Conservation (phyloP, 2,888 invertebrate species). For the Danaus chrysippus region DNA sequence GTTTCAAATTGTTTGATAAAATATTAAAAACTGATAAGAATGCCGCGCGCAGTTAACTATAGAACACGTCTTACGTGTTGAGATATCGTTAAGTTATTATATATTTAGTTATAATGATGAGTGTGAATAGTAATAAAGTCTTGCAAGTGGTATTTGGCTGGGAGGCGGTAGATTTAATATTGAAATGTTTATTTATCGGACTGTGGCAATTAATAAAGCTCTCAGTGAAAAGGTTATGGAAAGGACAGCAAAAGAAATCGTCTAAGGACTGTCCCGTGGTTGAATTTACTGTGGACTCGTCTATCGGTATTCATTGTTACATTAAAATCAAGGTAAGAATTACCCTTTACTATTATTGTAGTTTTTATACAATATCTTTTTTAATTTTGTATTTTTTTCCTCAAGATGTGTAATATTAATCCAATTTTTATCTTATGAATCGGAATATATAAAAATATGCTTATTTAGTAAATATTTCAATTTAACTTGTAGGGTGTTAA, state of each 20-base stretch:
- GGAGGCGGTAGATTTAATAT: constrained; percentile 58
- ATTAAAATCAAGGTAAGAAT: constrained; percentile 67
- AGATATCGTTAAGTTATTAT: constrained; percentile 24
- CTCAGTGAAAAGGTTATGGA: constrained; percentile 61
- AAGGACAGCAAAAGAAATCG: constrained; percentile 58
- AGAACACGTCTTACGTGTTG: constrained; percentile 41
- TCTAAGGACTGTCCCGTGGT: constrained; percentile 46
- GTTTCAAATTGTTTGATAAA: constrained; percentile 18
- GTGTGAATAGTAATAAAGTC: constrained; percentile 50
- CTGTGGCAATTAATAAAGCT: constrained; percentile 63
- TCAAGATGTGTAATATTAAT: background rate
- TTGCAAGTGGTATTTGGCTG: constrained; percentile 61
- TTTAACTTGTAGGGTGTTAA: constrained; percentile 59
- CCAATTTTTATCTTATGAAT: background rate
- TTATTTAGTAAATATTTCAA: background rate
- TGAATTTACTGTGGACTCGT: constrained; percentile 64
- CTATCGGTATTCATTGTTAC: constrained; percentile 68
- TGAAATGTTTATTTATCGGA: constrained; percentile 59
- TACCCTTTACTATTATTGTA: constrained; percentile 7
- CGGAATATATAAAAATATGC: background rate
- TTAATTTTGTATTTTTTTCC: background rate
- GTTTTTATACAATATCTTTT: constrained; percentile 2
- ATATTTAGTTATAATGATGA: constrained; percentile 42
- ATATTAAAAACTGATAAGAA: constrained; percentile 47
- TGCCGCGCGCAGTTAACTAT: constrained; percentile 34